These are phyloP conservation scores for Hapalemur alaotrensis DNA, from an alignment of 2,797 vertebrate species.

Conservation along the genomic window DNA sequence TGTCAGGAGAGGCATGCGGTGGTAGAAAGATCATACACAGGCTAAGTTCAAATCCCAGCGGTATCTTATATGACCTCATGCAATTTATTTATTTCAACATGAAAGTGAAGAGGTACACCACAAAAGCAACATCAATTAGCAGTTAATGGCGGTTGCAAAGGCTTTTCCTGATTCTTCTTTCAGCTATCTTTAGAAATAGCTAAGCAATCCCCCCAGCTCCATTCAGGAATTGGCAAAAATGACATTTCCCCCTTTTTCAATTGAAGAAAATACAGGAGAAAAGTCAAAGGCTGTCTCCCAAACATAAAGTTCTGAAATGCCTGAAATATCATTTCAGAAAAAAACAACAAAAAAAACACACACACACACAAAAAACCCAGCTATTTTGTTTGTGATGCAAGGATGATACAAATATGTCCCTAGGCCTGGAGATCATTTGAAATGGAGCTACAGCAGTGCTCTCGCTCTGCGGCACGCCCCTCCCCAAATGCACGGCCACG, in stretches of 20 bases:
- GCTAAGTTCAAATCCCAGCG: background rate
- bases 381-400: background rate
- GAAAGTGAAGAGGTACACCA: background rate
- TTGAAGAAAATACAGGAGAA: conserved; percentile 15
- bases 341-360: background rate
- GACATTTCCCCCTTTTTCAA: background rate
- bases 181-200: background rate
- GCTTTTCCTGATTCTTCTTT: background rate
- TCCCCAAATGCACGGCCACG: background rate
- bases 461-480: background rate
- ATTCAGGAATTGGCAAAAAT: conserved; percentile 16
- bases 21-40: background rate
- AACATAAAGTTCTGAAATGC: background rate
- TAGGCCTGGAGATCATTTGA: background rate
- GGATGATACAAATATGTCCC: background rate
- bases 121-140: background rate
- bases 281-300: conserved; percentile 16
- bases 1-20: background rate
- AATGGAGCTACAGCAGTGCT: background rate
- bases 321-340: background rate
- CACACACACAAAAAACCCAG: background rate
- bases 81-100: background rate
- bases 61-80: background rate
- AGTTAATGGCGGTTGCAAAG: background rate
- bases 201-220: background rate